Evolutionary conservation across 2,113 vertebrate genomes (phyloP).

Genomic region (Lethenteron camtschaticum): DNA sequence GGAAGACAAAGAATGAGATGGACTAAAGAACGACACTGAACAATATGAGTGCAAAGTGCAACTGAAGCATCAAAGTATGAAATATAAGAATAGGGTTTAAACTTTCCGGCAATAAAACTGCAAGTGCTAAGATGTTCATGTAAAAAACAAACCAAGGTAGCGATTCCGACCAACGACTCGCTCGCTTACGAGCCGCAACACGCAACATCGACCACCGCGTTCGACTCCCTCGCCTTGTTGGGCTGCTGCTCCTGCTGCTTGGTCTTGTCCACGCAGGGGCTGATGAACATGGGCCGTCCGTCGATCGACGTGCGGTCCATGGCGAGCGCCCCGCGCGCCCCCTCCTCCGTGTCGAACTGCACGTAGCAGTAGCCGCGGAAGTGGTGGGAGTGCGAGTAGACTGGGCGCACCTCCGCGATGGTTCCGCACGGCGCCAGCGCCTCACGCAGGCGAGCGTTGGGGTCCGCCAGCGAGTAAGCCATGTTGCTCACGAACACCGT

Average conservation of each 20-base stretch:
- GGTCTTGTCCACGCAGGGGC: constrained; percentile 78
- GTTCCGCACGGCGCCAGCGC: constrained; percentile 53
- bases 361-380: constrained; percentile 81
- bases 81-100: too few species aligned
- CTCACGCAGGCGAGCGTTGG: constrained; percentile 33
- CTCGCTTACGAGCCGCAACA: too few species aligned
- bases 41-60: too few species aligned
- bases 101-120: too few species aligned
- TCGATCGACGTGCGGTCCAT: constrained; percentile 49
- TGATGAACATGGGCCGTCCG: constrained; percentile 81
- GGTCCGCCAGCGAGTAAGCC: constrained; percentile 45
- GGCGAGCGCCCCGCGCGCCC: constrained; percentile 37
- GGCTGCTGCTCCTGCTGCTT: constrained; percentile 29
- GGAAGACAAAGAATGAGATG: too few species aligned
- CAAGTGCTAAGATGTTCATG: too few species aligned
- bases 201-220: too few species aligned
- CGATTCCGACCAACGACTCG: too few species aligned
- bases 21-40: too few species aligned
- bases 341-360: constrained; percentile 42
- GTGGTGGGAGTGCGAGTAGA: constrained; percentile 41
- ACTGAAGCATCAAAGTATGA: too few species aligned
- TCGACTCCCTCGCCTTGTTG: too few species aligned
- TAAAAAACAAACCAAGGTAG: too few species aligned
- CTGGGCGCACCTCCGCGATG: constrained; percentile 36
- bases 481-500: constrained; percentile 91